phyloP scores from a whole-genome alignment of 2,888 invertebrate species.

The Temnothorax unifasciatus region DNA sequence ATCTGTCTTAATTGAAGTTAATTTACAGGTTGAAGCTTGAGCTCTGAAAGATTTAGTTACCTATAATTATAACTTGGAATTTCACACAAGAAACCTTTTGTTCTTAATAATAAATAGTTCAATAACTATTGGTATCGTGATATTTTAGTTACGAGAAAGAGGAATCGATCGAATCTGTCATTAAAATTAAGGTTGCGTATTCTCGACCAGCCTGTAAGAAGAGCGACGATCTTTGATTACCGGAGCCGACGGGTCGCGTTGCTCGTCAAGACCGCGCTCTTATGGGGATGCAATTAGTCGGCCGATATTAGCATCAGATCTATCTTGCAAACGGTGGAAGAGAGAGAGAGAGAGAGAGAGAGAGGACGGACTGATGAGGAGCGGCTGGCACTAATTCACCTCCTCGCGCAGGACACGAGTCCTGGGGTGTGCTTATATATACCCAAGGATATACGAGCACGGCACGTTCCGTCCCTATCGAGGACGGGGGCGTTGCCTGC shows the following conservation, averaged over 20 bases:
- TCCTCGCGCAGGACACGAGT: constrained; percentile 43
- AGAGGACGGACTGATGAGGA: constrained; percentile 53
- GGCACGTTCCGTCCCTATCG: constrained; percentile 45
- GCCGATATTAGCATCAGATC: constrained; percentile 80
- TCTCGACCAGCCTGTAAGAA: background rate
- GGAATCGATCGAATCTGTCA: background rate
- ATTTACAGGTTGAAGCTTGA: background rate
- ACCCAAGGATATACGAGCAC: constrained; percentile 21
- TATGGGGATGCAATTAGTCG: constrained; percentile 79
- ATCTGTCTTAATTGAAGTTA: constrained; percentile 5
- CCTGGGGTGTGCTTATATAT: constrained; percentile 36
- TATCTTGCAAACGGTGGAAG: constrained; percentile 70
- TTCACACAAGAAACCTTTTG: background rate
- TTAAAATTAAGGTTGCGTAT: constrained; percentile 19
- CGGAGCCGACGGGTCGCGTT: constrained; percentile 34
- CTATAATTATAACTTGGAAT: background rate
- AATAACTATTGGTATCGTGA: background rate
- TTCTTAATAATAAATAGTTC: background rate
- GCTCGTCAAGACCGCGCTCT: constrained; percentile 45
- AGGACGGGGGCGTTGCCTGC: constrained; percentile 72
- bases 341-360: constrained; percentile 16
- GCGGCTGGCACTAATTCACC: constrained; percentile 53
- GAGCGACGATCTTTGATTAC: constrained; percentile 34
- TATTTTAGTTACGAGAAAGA: constrained; percentile 6
- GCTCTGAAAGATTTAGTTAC: background rate